Evolutionary conservation across 2,797 vertebrate genomes (phyloP).

Genomic region (Bufotes viridis): DNA sequence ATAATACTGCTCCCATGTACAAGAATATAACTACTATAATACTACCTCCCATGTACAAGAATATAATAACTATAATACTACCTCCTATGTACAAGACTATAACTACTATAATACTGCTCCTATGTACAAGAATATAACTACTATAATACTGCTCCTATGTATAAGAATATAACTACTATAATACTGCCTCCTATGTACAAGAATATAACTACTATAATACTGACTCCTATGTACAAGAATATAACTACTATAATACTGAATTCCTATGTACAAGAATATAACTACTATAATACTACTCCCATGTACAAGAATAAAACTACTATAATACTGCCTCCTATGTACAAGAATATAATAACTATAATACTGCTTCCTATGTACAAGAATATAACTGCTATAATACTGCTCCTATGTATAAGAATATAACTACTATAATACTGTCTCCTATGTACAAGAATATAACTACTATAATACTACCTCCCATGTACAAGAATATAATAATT

Average conservation of each 20-base stretch:
- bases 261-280: neutral
- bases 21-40: slow-evolving; percentile 27
- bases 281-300: neutral
- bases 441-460: neutral
- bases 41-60: slow-evolving; percentile 7
- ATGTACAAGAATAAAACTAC: slow-evolving; percentile 1
- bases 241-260: neutral
- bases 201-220: neutral
- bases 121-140: neutral
- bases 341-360: slow-evolving; percentile 13
- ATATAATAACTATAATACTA: slow-evolving; percentile 1
- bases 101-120: slow-evolving; percentile 3
- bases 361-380: slow-evolving; percentile 1
- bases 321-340: neutral
- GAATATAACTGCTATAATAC: slow-evolving; percentile 24
- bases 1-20: neutral
- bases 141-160: neutral
- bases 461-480: too few relatives aligned
- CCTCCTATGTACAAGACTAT: slow-evolving; percentile 2
- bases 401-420: slow-evolving; percentile 1
- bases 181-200: neutral
- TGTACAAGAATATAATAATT: too few relatives aligned
- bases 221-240: neutral
- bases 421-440: slow-evolving; percentile 1
- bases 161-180: slow-evolving; percentile 12